Base-by-base conservation (phyloP, 1,140 invertebrate species). In the Papilio polytes region DNA sequence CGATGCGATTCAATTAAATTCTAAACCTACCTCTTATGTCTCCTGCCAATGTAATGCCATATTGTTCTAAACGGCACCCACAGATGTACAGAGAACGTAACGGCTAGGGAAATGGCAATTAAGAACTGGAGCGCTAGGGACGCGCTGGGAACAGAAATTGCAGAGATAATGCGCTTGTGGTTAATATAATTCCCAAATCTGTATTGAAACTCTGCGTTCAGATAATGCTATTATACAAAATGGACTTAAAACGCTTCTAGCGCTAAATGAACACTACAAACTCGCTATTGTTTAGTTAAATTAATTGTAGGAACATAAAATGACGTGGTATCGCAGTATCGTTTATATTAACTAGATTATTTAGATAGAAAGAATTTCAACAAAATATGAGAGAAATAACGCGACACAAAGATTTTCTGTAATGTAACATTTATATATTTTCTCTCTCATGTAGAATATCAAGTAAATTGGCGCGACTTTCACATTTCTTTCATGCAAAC, bases 1-100 rank as follows among this genome's bases (percentile, higher is more conserved):
- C 46, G 10, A 2, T 48, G 12, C 12, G 12, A 12, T 48, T 12
- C 48, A 80, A 59, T 59, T 10, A 59, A 59, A 59, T 59, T 59
- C 20, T 3, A 31, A 66, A 70, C 81, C 44, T 48, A 90, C 89
- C 78, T 86, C 59, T 82, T 84, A 81, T 86, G 81, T 44, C 74
- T 83, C 46, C 72, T 88, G 15, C 87, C 85, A 26, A 92, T 81
- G 51, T 93, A 92, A 81, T 89, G 86, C 92, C 92, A 93, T 31
- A 92, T 74, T 74, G 91, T 90, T 79, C 86, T 86, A 53, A 93
- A 93, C 0, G 89, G 85, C n/a, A 93, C 87, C 91, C 91, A 93
- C 46, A 91, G 91, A 31, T 91, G 87, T 15, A 93, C 86, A 22
- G 90, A 89, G 78, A 90, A 93, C 1, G 90, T 90, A 1, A 88